Percentiles rank a stretch among this genome's conserved stretches.
These are phyloP conservation scores for Eulemur macaco DNA, from an alignment of 2,113 vertebrate genomes.

Conservation along the genomic window DNA sequence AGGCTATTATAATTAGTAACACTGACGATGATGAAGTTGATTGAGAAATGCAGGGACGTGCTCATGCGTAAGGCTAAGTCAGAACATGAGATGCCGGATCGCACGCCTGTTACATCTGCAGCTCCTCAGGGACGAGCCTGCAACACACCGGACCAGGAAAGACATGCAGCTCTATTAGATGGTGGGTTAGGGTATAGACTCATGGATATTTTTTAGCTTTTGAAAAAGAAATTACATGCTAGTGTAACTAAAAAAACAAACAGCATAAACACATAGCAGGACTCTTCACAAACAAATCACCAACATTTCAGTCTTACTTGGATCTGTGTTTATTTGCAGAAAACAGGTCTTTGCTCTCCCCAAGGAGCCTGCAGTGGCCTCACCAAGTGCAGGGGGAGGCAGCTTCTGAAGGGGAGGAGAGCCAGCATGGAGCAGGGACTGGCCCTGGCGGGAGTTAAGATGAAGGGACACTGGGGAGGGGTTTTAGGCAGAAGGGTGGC, in stretches of 20 bases:
- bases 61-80: not conserved
- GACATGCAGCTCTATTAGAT: fast-evolving
- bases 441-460: not conserved
- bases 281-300: not conserved
- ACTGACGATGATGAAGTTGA: fast-evolving
- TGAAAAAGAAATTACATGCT: not conserved
- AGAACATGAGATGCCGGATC: not conserved
- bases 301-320: not conserved
- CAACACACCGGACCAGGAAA: not conserved
- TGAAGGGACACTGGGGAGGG: not conserved
- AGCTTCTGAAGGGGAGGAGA: not conserved
- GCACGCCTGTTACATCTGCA: fast-evolving
- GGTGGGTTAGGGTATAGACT: not conserved
- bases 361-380: not conserved
- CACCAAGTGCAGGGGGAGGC: not conserved
- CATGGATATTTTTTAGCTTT: not conserved
- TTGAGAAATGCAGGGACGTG: not conserved
- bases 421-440: not conserved
- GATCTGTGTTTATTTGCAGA: not conserved
- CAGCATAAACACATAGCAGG: not conserved
- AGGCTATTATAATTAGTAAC: not conserved
- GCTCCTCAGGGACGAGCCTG: not conserved
- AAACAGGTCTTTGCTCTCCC: not conserved
- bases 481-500: not conserved
- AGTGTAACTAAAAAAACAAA: not conserved